Evolutionary conservation across 1,140 invertebrate species (phyloP), one percentile per base, ranked within the genome.

Genomic region (Thereuonema tuberculata): DNA sequence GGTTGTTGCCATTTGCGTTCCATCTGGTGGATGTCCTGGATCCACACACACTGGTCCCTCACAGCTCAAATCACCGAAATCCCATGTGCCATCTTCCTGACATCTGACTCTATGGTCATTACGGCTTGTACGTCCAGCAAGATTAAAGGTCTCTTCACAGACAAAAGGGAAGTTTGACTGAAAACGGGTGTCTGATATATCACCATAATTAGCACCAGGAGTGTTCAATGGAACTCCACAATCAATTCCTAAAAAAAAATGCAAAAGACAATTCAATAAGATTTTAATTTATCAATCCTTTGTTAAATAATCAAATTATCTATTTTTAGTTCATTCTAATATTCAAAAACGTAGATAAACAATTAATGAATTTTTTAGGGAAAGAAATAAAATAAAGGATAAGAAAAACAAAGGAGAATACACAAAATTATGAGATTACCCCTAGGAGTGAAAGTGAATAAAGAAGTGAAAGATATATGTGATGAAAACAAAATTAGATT

Each of bases 31-130:
- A 66, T 91, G 79, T 1, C 93, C 91, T 1, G 94, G 94, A 77
- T 98, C 93, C 72, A 89, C 84, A 71, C 93, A 97, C 1, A 95
- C 91, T 23, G 92, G 91, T 59, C 92, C 93, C 78, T 96, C 92
- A 69, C 94, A 98, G 52, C 91, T 79, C 20, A 98, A 76, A 72
- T 96, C 90, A 12, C 93, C 93, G 74, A 97, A 95, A 75, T 98
- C 94, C 94, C 94, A 98, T 55, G 90, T 84, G 5, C 89, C 90
- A 70, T 93, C 92, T 1, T 83, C 83, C 75, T 88, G 85, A 74
- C 93, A 98, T 31, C 86, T 82, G 0, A 97, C 91, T 21, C 93
- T 84, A 69, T 93, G 93, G 67, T 97, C 92, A 65, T 91, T 86
- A 65, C 84, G 84, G 31, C 82, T 86, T 0, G 89, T 93, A 77